phyloP scores from a whole-genome alignment of 2,888 invertebrate species.

The Serrognathus titanus region DNA sequence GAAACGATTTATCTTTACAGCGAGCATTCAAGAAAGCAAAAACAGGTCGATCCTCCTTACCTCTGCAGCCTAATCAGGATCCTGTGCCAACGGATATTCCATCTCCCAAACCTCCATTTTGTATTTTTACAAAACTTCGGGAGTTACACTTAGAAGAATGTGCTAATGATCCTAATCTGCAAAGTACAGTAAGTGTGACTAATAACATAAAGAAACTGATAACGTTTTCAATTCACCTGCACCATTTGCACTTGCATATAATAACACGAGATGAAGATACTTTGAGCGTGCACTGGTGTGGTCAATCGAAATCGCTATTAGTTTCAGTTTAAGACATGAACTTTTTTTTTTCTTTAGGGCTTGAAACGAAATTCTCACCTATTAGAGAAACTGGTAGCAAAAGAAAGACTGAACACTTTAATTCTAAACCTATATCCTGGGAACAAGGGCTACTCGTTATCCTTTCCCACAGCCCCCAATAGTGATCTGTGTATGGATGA shows the following conservation, averaged over 20 bases:
- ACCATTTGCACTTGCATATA: no score
- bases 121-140: conserved; percentile 47
- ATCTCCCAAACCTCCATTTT: conserved; percentile 38
- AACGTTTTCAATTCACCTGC: no score
- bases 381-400: conserved; percentile 78
- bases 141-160: conserved; percentile 47
- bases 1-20: conserved; percentile 30
- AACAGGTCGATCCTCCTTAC: conserved; percentile 41
- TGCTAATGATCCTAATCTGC: conserved; percentile 33
- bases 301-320: no score
- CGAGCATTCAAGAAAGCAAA: conserved; percentile 44
- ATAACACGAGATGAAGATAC: no score
- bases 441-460: conserved; percentile 82
- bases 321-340: background rate
- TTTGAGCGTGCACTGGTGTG: no score
- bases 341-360: conserved; percentile 49
- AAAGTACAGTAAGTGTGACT: conserved; percentile 28
- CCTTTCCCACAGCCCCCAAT: conserved; percentile 31
- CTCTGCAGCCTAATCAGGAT: conserved; percentile 42
- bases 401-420: conserved; percentile 83
- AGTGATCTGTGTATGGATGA: conserved; percentile 19
- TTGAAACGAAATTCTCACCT: conserved; percentile 66
- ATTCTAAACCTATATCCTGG: conserved; percentile 89
- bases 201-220: background rate
- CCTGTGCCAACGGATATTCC: conserved; percentile 26